Conservation (phyloP, 2,113 vertebrate genomes). For the Calidris pugnax region DNA sequence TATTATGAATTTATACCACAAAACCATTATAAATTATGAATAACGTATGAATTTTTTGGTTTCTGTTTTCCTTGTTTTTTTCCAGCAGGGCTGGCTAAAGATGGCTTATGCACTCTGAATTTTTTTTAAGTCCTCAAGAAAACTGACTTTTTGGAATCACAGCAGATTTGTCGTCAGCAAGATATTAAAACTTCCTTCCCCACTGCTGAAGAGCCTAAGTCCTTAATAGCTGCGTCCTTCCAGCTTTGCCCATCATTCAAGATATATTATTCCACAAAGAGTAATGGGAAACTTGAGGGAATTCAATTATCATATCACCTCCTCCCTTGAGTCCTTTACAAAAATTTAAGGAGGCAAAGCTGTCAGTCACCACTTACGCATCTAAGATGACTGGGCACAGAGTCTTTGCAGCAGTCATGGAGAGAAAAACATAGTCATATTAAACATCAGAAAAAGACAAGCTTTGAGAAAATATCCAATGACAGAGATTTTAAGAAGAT, state of each 20-base stretch:
- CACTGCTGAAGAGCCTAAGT: neutral
- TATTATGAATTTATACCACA: neutral
- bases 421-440: neutral
- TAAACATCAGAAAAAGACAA: neutral
- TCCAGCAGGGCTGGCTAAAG: neutral
- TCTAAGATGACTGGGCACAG: neutral
- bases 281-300: neutral
- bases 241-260: neutral
- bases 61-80: neutral
- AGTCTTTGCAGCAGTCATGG: neutral
- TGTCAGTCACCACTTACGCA: neutral
- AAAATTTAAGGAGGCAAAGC: neutral
- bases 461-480: neutral
- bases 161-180: neutral
- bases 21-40: neutral
- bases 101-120: neutral
- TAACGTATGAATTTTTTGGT: neutral
- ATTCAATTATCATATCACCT: neutral
- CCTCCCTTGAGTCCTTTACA: neutral
- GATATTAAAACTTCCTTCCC: neutral
- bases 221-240: neutral
- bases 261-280: neutral
- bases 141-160: neutral
- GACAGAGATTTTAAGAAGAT: neutral
- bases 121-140: neutral